Percentiles rank a stretch among this genome's conserved stretches.
Conservation (phyloP, 2,888 invertebrate species). For the Stegana nigrithorax region DNA sequence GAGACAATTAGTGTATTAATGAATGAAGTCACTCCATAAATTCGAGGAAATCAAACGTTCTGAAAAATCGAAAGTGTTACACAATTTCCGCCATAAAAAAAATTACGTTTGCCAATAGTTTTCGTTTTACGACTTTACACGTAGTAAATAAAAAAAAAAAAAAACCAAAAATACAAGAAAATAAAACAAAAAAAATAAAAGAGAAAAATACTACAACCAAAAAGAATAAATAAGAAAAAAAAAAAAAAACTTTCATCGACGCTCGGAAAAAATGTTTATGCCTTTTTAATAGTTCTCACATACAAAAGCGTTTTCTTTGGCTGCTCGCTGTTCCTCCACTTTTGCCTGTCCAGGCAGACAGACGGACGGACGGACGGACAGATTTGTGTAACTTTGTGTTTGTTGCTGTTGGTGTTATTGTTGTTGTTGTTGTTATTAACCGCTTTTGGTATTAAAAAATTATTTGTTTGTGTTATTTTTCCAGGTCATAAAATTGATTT, state of each 20-base stretch:
- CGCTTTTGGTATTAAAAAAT: slow-evolving; percentile 35
- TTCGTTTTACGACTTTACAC: slow-evolving; percentile 20
- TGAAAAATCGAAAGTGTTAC: slow-evolving; percentile 32
- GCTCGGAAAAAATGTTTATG: slow-evolving; percentile 49
- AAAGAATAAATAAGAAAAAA: slow-evolving; percentile 5
- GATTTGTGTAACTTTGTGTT: slow-evolving; percentile 38
- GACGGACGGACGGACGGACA: background rate
- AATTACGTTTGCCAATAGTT: slow-evolving; percentile 10
- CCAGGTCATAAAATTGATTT: slow-evolving; percentile 62
- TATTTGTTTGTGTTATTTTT: slow-evolving; percentile 46
- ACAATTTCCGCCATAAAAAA: slow-evolving; percentile 44
- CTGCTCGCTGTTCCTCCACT: background rate
- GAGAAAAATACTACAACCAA: slow-evolving; percentile 23
- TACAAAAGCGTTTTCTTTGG: no score
- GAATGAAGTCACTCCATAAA: slow-evolving; percentile 38
- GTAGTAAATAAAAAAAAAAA: no score
- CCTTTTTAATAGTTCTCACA: slow-evolving; percentile 67
- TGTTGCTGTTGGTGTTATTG: slow-evolving; percentile 26
- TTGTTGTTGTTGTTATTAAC: slow-evolving; percentile 23
- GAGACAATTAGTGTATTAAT: slow-evolving; percentile 57
- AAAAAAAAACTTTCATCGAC: slow-evolving; percentile 46
- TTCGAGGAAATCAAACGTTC: slow-evolving; percentile 13
- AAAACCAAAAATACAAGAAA: no score
- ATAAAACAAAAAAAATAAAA: no score
- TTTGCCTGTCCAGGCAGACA: background rate